Evolutionary conservation across 2,113 vertebrate species (phyloP).

Genomic region (Eidolon helvum): DNA sequence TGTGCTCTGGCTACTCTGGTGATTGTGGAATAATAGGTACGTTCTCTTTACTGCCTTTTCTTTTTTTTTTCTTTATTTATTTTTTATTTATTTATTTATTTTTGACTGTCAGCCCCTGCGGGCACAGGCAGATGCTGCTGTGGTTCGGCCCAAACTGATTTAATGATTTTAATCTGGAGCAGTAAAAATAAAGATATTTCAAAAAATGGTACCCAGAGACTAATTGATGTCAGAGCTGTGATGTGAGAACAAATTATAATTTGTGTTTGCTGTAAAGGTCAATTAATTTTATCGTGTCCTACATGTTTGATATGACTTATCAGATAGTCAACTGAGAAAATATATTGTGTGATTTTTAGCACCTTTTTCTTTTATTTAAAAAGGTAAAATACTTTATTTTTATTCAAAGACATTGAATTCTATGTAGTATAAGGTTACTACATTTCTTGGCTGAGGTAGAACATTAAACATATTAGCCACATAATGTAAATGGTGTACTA

Average conservation of each 20-base stretch:
- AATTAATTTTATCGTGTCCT: neutral
- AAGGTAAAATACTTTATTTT: neutral
- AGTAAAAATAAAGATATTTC: neutral
- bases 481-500: neutral
- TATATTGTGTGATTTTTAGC: neutral
- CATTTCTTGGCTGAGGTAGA: neutral
- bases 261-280: neutral
- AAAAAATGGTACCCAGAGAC: neutral
- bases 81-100: too few relatives aligned
- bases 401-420: neutral
- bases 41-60: neutral
- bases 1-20: neutral
- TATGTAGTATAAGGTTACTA: neutral
- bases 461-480: neutral
- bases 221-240: neutral
- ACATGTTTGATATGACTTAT: neutral
- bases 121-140: neutral
- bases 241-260: slow-evolving; percentile 26
- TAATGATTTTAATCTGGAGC: neutral
- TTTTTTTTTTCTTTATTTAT: neutral
- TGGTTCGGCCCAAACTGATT: neutral
- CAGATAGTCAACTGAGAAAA: neutral
- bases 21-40: neutral
- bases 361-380: neutral
- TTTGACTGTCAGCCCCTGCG: neutral